Evolutionary conservation across 2,113 vertebrate species (phyloP).

Genomic region (Macrotis lagotis): DNA sequence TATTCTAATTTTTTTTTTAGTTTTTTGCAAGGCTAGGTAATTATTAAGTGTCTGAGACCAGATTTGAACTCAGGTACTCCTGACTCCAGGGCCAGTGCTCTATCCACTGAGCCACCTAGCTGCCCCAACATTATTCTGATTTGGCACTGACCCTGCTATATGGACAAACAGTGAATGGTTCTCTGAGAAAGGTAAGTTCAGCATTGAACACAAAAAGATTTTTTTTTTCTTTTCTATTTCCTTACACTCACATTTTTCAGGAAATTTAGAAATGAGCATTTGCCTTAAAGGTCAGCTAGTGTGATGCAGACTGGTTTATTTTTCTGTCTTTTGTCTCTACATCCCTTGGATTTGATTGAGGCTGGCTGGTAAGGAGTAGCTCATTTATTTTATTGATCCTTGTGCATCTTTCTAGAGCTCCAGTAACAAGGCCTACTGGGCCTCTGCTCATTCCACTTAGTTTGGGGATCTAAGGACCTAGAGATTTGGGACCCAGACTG

Average conservation of each 20-base stretch:
- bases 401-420: not conserved
- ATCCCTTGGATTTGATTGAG: not conserved
- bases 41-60: too few relatives aligned
- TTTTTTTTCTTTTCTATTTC: not conserved
- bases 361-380: not conserved
- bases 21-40: too few relatives aligned
- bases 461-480: not conserved
- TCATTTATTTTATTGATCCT: constrained; percentile 27
- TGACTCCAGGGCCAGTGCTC: too few relatives aligned
- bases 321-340: constrained; percentile 11
- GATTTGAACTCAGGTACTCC: too few relatives aligned
- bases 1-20: too few relatives aligned
- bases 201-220: fast-evolving
- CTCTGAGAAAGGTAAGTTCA: not conserved
- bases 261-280: not conserved
- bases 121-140: too few relatives aligned
- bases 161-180: not conserved
- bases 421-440: constrained; percentile 38
- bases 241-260: not conserved
- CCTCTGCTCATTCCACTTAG: not conserved
- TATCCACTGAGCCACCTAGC: too few relatives aligned
- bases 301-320: not conserved
- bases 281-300: not conserved
- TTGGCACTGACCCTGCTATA: not conserved
- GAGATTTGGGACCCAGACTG: fast-evolving